Base-by-base conservation (phyloP, 1,140 invertebrate genomes). In the Drosophila erecta region DNA sequence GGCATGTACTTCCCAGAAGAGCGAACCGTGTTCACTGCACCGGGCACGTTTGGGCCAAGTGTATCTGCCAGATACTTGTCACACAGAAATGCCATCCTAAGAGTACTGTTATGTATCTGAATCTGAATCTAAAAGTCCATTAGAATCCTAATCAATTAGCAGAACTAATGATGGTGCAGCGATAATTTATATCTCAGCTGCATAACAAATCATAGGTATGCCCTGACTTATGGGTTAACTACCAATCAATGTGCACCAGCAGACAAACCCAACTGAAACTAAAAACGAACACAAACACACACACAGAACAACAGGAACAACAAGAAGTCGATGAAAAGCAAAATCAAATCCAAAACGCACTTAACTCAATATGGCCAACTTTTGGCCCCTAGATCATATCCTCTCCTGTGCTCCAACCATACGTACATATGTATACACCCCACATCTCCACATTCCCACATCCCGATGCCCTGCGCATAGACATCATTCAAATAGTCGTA, bases 401-500 rank as follows among this genome's bases (percentile, higher is more conserved):
- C 7, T 14, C n/a, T n/a, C 15, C 14, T 15, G 38, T 33, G 17
- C 33, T 12, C 20, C 20, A 37, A 37, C 35, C 59, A 51, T 46
- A 49, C 30, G 10, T 30, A 10, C 8, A 8, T 30, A 30, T 30
- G 30, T 30, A 30, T 30, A 8, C 8, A 30, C 30, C 37, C 24
- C 17, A 17, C 17, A 17, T 17, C 17, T 1, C 43, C 22, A 17
- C 27, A 38, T 47, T n/a, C n/a, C 33, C 20, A 4, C 37, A 14
- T 14, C 4, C 37, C 12, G 11, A 10, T 7, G 0, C 35, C 24
- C 66, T 8, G 15, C 37, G 33, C 35, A 44, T 80, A 73, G 73
- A 89, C 84, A 90, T 84, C 79, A 89, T 89, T 83, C 84, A 89
- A 89, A 89, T 77, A 73, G 60, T 76, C 61, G 72, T 46, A 58